phyloP scores from a whole-genome alignment of 1,140 invertebrate species.

The Meloidogyne floridensis region DNA sequence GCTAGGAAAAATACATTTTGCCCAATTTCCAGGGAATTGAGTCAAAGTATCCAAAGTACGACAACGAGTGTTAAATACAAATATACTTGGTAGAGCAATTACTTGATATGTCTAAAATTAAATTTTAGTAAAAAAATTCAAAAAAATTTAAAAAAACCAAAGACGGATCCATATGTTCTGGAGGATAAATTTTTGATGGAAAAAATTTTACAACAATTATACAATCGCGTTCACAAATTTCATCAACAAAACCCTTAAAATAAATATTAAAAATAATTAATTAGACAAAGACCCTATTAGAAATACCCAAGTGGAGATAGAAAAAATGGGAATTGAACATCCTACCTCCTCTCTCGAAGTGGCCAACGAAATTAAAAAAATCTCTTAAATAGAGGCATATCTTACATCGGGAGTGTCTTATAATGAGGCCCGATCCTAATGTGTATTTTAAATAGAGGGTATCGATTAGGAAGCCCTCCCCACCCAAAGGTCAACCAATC shows the following conservation, averaged over 20 bases:
- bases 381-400: too few species aligned
- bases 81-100: background rate
- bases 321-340: too few species aligned
- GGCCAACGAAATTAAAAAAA: too few species aligned
- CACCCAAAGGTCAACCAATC: too few species aligned
- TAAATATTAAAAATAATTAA: background rate
- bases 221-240: background rate
- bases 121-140: background rate
- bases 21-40: background rate
- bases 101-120: background rate
- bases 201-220: background rate
- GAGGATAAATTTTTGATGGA: background rate
- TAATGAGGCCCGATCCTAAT: too few species aligned
- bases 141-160: background rate
- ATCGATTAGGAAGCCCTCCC: too few species aligned
- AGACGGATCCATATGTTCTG: background rate
- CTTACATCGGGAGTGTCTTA: too few species aligned
- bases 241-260: background rate
- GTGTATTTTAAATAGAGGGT: too few species aligned
- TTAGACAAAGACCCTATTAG: too few species aligned
- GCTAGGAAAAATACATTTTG: background rate
- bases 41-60: background rate
- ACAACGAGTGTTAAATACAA: background rate
- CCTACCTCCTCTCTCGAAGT: too few species aligned
- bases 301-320: too few species aligned